Base-by-base conservation (phyloP, 2,113 vertebrate species). In the Dissostichus mawsoni region DNA sequence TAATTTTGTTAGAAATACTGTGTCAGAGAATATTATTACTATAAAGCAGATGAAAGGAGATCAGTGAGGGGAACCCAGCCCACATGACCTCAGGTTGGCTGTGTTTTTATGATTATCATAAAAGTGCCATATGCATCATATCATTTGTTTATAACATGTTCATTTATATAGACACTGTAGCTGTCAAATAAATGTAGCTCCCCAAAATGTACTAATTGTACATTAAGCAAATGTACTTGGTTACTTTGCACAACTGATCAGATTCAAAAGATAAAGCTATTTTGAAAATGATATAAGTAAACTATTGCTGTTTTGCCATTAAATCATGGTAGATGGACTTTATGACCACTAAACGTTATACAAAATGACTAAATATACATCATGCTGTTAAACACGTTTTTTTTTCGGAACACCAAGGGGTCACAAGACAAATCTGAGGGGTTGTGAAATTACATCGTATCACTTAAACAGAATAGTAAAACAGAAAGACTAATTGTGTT, bases 1-100 rank as follows among this genome's bases (percentile, higher is more conserved):
- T 33, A 2, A 73, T 84, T 83, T 72, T 66, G 52, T 48, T 50
- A 14, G 20, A 76, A 80, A 62, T 72, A 52, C 41, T 55, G 67
- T 79, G 64, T 58, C 41, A 4, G 45, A 53, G 56, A 76, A 68
- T 80, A 83, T 74, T 81, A 44, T 3, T 13, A 52, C 18, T 57
- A 57, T 65, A 20, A 76, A 71, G 48, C 51, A 50, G 65, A 36
- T 50, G 33, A 65, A 69, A 79, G 12, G 14, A 58, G 36, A 65
- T 73, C 44, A 16, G 29, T 36, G 55, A 23, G 59, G n/a, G 55
- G 36, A 6, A 51, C 68, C 51, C 61, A 36, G 52, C 20, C 23
- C 78, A 62, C 50, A 36, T 83, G 74, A 50, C 25, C 41, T 56
- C 14, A 57, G 50, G 61, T 25, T 61, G 25, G 11, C 23, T 44